Evolutionary conservation across 2,113 vertebrate species (phyloP), one percentile per base, ranked within the genome.

Genomic region (Fulmarus glacialis): DNA sequence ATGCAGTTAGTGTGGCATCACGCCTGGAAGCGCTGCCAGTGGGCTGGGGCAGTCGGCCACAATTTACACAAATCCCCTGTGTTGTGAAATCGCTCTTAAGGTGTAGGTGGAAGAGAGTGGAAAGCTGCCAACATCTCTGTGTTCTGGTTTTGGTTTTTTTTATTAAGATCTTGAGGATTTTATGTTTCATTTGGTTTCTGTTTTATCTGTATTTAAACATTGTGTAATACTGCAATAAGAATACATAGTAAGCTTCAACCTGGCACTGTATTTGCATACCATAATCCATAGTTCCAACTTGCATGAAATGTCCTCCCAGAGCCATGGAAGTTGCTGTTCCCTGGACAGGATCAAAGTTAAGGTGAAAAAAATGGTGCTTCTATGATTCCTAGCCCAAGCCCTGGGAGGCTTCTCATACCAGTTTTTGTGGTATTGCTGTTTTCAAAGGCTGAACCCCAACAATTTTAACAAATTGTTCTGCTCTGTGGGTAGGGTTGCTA

Each of bases 241-340:
- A 66, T 58, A 32, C 15, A 9, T 23, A 15, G 15, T 56, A 30
- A 82, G 18, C 9, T 82, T 82, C 60, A 77, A 3, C 4, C 5
- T 34, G 15, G 36, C 0, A 0, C 18, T 82, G 40, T 12, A 14
- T 82, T 75, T 77, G 4, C 0, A 0, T 32, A 8, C 42, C 12
- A 7, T 58, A 53, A 75, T 43, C 42, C 22, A 45, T 52, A 60
- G 47, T 3, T 80, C 34, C 19, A 68, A 0, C 5, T 68, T 64
- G 17, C 20, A 50, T 27, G 16, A 73, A 85, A 42, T n/a, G 4
- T 82, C 47, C 6, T 67, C 16, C 17, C 24, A 58, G n/a, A 83
- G 27, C 48, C n/a, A 20, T n/a, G 8, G n/a, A 87, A 88, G 45
- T 34, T 77, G 23, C 53, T 82, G 15, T 45, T 93, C n/a, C 14